Evolutionary conservation across 1,140 invertebrate species (phyloP).

Genomic region (Nasonia longicornis): DNA sequence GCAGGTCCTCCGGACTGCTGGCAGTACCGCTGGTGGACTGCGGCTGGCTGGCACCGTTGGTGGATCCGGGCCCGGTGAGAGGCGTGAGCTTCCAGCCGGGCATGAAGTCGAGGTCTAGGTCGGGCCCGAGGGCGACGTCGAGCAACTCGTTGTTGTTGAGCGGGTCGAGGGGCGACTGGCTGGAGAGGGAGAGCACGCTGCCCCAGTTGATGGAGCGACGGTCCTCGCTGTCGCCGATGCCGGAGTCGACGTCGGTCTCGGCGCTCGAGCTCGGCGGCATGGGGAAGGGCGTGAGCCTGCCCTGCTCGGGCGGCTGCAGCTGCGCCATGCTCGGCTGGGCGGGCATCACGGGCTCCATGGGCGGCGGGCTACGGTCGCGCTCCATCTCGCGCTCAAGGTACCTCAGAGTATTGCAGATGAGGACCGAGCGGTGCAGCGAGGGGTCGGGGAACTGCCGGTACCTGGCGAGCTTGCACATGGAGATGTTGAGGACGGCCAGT

Average conservation of each 20-base stretch:
- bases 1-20: constrained; percentile 42
- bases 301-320: constrained; percentile 69
- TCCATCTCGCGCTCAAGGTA: constrained; percentile 92
- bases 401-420: constrained; percentile 94
- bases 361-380: constrained; percentile 73
- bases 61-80: constrained; percentile 58
- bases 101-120: constrained; percentile 72
- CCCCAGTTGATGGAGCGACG: constrained; percentile 89
- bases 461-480: constrained; percentile 91
- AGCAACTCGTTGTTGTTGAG: constrained; percentile 83
- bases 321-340: constrained; percentile 65
- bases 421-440: constrained; percentile 89
- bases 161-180: constrained; percentile 85
- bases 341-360: constrained; percentile 62
- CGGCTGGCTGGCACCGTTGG: constrained; percentile 53
- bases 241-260: constrained; percentile 78
- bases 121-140: constrained; percentile 71
- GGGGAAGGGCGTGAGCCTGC: constrained; percentile 75
- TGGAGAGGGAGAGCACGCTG: constrained; percentile 87
- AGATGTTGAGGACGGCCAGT: constrained; percentile 90
- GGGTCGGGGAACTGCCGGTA: constrained; percentile 90
- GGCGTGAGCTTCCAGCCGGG: constrained; percentile 75
- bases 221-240: constrained; percentile 82
- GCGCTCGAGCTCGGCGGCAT: constrained; percentile 65
- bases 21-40: constrained; percentile 47